These are phyloP conservation scores for Xiphophorus maculatus DNA, from an alignment of 2,113 vertebrate species.

Conservation along the genomic window DNA sequence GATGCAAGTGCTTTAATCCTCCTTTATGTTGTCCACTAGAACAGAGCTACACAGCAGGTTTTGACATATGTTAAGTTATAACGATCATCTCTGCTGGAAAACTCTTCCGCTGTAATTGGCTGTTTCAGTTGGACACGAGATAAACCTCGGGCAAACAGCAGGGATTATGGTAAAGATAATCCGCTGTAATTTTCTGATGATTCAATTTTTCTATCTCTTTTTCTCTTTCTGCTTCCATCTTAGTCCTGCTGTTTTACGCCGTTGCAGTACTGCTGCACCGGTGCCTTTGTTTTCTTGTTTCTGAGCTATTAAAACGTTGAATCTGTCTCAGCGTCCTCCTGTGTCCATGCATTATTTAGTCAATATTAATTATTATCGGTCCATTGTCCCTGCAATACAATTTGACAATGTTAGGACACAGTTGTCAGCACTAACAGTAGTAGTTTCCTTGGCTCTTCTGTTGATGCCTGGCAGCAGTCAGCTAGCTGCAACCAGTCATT, in stretches of 20 bases:
- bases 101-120: constrained; percentile 45
- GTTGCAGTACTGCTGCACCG: constrained; percentile 1
- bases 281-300: constrained; percentile 58
- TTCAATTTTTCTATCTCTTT: constrained; percentile 1
- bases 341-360: constrained; percentile 63
- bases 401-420: constrained; percentile 80
- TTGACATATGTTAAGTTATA: background rate
- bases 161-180: constrained; percentile 21
- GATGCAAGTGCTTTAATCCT: background rate
- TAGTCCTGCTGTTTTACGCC: constrained; percentile 5
- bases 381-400: constrained; percentile 69
- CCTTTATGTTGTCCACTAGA: background rate
- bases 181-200: constrained; percentile 1
- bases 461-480: constrained; percentile 51
- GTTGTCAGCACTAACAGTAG: constrained; percentile 77
- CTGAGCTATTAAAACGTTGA: constrained; percentile 43
- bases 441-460: constrained; percentile 68
- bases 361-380: constrained; percentile 80
- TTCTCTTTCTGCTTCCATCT: background rate
- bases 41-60: background rate
- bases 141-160: constrained; percentile 35
- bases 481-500: constrained; percentile 66
- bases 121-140: constrained; percentile 41
- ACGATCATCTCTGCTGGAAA: constrained; percentile 38
- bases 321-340: constrained; percentile 66